Conservation (phyloP, 2,113 vertebrate genomes). For the Otocyon megalotis region DNA sequence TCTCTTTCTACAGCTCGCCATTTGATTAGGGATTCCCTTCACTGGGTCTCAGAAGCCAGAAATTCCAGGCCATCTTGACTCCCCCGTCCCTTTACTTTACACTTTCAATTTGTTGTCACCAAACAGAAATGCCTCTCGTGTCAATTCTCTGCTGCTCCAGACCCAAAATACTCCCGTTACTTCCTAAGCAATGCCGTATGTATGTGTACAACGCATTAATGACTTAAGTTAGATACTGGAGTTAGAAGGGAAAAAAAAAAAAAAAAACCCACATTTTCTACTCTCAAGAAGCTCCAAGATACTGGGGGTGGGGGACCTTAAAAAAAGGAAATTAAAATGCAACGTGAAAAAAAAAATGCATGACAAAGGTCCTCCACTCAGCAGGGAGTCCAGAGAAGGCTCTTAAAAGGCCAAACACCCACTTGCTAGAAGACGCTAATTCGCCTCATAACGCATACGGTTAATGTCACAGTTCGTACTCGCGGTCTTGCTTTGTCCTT, state of each 20-base stretch:
- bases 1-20: not conserved
- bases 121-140: not conserved
- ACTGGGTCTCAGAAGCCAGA: not conserved
- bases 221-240: not conserved
- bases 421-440: not conserved
- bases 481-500: not conserved
- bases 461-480: not conserved
- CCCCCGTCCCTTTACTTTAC: not conserved
- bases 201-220: not conserved
- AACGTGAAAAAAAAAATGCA: not conserved
- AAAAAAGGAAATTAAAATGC: not conserved
- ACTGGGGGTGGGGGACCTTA: not conserved
- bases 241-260: not conserved
- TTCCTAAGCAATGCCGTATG: not conserved
- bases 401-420: not conserved
- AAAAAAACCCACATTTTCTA: not conserved
- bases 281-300: not conserved
- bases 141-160: not conserved
- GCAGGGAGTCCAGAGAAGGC: not conserved
- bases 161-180: not conserved
- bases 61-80: not conserved
- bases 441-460: not conserved
- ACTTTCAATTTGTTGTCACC: not conserved
- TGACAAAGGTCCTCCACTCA: not conserved
- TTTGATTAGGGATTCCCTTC: slow-evolving; percentile 14